Percentiles rank a stretch among this genome's conserved stretches.
Evolutionary conservation across 2,797 vertebrate genomes (phyloP).

Genomic region (Tolypeutes matacus): DNA sequence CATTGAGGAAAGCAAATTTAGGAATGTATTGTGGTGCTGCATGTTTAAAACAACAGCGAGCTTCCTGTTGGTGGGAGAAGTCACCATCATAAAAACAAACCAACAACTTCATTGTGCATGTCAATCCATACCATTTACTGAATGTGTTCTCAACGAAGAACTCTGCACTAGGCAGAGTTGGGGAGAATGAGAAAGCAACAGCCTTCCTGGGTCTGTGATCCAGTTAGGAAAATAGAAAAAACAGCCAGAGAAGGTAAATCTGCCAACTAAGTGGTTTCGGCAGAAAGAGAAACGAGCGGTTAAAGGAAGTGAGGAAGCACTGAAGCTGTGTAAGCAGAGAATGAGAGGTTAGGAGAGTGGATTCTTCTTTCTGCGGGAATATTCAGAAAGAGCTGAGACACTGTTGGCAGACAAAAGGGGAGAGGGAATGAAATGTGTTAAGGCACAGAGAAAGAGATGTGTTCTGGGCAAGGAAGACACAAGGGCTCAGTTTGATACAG

Average conservation of each 20-base stretch:
- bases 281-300: constrained; percentile 12
- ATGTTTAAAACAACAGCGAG: not conserved
- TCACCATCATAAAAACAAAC: not conserved
- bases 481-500: not conserved
- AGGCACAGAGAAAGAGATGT: not conserved
- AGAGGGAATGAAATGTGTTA: not conserved
- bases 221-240: not conserved
- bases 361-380: not conserved
- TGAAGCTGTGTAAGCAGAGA: not conserved
- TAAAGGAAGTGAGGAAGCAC: not conserved
- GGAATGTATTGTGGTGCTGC: not conserved
- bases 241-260: not conserved
- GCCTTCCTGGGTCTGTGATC: not conserved
- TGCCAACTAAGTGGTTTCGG: not conserved
- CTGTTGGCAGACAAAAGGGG: not conserved
- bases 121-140: not conserved
- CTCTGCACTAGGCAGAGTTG: not conserved
- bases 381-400: not conserved
- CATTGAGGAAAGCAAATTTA: not conserved
- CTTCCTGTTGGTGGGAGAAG: not conserved
- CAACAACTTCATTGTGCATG: not conserved
- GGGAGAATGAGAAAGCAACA: not conserved
- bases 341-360: not conserved
- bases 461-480: not conserved
- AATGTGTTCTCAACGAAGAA: not conserved